Evolutionary conservation across 2,888 invertebrate genomes (phyloP), one percentile per base, ranked within the genome.

Genomic region (Dysmachus trigonus): DNA sequence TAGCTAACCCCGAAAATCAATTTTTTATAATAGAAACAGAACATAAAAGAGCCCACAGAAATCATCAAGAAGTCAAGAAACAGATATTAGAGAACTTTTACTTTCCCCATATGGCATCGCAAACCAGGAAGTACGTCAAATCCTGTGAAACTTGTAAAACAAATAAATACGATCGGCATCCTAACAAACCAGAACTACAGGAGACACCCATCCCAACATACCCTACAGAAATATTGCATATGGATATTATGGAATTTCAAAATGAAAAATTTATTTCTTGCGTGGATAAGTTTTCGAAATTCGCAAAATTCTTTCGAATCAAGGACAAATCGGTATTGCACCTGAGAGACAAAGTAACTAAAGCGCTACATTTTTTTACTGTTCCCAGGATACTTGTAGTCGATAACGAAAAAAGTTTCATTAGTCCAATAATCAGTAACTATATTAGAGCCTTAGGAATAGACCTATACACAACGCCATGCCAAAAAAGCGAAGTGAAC

Each of bases 401-500:
- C 10, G 13, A 41, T 15, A 41, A 41, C 38, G 38, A 41, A 10
- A 41, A 13, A 15, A 41, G 38, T 15, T 2, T 41, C 3, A 13
- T 41, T 35, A 35, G 38, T 41, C 38, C 38, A 10, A 41, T 41
- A 10, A 41, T 41, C 10, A 1, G 2, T 41, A 41, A 41, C 15
- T 41, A 41, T 2, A 41, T 41, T 10, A 41, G 10, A 41, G 15
- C 38, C 10, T 72, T 27, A 72, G 72, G 72, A 22, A 30, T 72
- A 0, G 72, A 72, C 0, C 6, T 72, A 8, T 27, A 72, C 27
- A 72, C 4, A 72, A 27, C 72, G 7, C 72, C 31, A 8, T 7
- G 30, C 27, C 15, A 27, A 30, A 72, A 72, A 72, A 72, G 72
- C 72, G 74, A 86, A 22, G 81, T 86, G 10, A 86, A 82, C 6